Evolutionary conservation across 2,113 vertebrate species (phyloP).

Genomic region (Piprites chloris): DNA sequence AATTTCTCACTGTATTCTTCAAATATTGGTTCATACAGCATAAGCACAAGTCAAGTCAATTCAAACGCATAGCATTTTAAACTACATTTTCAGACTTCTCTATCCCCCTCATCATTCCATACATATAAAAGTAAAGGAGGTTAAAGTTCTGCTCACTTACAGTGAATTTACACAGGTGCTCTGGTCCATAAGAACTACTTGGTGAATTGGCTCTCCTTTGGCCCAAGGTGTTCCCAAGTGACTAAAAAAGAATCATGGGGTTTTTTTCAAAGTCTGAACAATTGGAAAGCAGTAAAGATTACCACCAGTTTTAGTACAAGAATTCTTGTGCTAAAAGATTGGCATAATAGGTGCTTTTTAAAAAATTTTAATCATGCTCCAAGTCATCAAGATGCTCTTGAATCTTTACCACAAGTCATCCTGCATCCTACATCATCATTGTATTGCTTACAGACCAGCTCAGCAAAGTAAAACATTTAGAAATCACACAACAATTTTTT

Average conservation of each 20-base stretch:
- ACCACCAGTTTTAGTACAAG: background rate
- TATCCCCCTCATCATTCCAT: background rate
- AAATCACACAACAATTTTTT: background rate
- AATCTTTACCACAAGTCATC: background rate
- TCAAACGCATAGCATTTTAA: background rate
- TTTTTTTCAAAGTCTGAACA: background rate
- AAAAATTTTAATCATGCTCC: background rate
- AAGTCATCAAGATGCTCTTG: background rate
- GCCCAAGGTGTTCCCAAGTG: background rate
- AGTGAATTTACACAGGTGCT: background rate
- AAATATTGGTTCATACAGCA: background rate
- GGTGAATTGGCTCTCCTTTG: background rate
- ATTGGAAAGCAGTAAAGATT: background rate
- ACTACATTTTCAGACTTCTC: background rate
- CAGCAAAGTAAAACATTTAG: background rate
- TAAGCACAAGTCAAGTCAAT: background rate
- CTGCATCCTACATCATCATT: background rate
- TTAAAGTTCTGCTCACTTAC: background rate
- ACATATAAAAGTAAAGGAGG: background rate
- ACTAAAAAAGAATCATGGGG: background rate
- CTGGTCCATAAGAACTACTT: background rate
- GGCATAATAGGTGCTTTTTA: fast-evolving
- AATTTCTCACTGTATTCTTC: background rate
- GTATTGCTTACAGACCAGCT: background rate
- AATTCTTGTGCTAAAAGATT: background rate